Evolutionary conservation across 1,140 invertebrate species (phyloP), one percentile per base, ranked within the genome.

Genomic region (Sipha flava): DNA sequence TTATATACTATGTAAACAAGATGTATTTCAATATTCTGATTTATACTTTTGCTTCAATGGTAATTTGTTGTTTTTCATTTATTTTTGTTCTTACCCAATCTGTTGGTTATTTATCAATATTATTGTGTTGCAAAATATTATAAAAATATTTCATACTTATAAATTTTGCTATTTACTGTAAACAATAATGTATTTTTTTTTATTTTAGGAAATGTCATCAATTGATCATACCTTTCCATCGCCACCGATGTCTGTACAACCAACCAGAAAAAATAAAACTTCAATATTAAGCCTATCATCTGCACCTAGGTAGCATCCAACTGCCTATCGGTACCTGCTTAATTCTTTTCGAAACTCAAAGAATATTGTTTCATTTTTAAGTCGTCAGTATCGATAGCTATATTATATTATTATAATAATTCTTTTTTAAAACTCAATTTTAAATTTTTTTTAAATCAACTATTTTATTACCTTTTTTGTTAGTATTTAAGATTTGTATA

Each of bases 211-310:
- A 85, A 88, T 70, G 85, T 88, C 89, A 85, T 88, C 84, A 81
- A 88, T 88, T 85, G 87, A 82, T 87, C 85, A 85, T 77, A 89
- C 90, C 72, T 88, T 90, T 84, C 87, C 92, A 82, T 88, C 92
- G 82, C 91, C 92, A 82, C 92, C 92, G 57, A 89, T 93, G 85
- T 93, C 92, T 79, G 92, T 93, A 83, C 92, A 93, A 85, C 92
- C 92, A 80, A 92, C 90, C 75, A 89, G 92, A 84, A 93, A 93
- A 86, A 87, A 89, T 81, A 91, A 91, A 87, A 86, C 87, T 81
- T 87, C 87, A 75, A 89, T 89, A 23, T 84, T 90, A 81, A 88
- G 86, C 84, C 86, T 89, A 81, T 87, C 89, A 80, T 87, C 88
- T 0, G 49, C 23, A 12, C 73, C 73, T 14, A 77, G 73, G 73